These are phyloP conservation scores for Lineus longissimus DNA, from an alignment of 1,140 invertebrate genomes.

Conservation along the genomic window DNA sequence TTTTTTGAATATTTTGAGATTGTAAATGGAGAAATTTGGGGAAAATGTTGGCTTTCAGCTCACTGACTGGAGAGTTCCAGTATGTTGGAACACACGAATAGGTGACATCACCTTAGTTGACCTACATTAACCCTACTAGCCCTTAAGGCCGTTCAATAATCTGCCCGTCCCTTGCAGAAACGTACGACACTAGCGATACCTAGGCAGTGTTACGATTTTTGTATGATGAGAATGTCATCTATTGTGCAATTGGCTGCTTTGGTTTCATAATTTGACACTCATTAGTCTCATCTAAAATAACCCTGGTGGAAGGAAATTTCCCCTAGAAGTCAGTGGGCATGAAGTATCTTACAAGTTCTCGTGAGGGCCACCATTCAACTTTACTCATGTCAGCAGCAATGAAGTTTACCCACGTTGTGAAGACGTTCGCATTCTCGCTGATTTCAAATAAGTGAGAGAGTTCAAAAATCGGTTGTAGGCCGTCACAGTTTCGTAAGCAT, in stretches of 20 bases:
- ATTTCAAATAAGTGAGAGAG: conserved; percentile 30
- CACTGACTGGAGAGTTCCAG: too few relatives aligned
- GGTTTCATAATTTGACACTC: conserved; percentile 32
- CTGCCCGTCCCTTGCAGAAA: conserved; percentile 18
- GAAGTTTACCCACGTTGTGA: conserved; percentile 35
- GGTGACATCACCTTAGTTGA: too few relatives aligned
- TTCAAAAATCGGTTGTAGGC: conserved; percentile 30
- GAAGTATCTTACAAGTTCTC: conserved; percentile 27
- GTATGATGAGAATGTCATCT: conserved; percentile 35
- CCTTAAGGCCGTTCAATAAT: conserved; percentile 12
- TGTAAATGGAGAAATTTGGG: too few relatives aligned
- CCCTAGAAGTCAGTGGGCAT: conserved; percentile 31
- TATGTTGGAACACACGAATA: too few relatives aligned
- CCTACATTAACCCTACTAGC: too few relatives aligned
- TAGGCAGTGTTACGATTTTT: conserved; percentile 34
- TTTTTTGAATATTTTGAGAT: too few relatives aligned
- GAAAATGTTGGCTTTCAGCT: too few relatives aligned
- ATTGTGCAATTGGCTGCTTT: conserved; percentile 26
- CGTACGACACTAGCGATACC: conserved; percentile 12
- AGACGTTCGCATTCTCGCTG: conserved; percentile 26
- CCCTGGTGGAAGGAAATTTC: conserved; percentile 31
- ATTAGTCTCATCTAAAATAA: conserved; percentile 37
- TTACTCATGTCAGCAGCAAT: conserved; percentile 28
- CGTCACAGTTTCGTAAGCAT: conserved; percentile 33
- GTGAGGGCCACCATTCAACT: conserved; percentile 32